Evolutionary conservation across 2,113 vertebrate species (phyloP).

Genomic region (Manacus vitellinus): DNA sequence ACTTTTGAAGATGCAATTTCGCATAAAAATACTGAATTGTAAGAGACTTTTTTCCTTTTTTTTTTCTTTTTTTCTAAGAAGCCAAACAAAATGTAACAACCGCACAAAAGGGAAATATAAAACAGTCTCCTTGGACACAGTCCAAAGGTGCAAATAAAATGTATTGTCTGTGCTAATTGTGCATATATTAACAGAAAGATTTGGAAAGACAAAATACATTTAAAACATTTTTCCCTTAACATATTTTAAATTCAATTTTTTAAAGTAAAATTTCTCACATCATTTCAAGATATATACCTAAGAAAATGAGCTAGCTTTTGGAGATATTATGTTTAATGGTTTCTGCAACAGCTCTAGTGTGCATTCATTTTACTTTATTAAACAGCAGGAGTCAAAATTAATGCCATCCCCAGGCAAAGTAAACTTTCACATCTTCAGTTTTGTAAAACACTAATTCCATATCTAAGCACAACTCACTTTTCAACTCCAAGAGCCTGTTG

Average conservation of each 20-base stretch:
- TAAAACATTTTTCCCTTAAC: background rate
- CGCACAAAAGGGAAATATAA: background rate
- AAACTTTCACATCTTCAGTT: constrained; percentile 11
- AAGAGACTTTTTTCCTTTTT: background rate
- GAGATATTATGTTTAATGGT: background rate
- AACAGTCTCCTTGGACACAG: background rate
- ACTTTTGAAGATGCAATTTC: background rate
- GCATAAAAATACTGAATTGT: background rate
- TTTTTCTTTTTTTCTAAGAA: background rate
- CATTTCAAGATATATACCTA: background rate
- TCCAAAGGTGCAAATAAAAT: background rate
- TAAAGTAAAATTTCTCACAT: background rate
- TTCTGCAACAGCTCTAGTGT: background rate
- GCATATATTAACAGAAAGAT: background rate
- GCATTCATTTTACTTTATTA: background rate
- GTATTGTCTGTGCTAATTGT: background rate
- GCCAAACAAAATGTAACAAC: background rate
- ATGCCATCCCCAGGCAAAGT: background rate
- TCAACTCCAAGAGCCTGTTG: background rate
- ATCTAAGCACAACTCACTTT: background rate
- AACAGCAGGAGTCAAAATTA: background rate
- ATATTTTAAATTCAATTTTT: background rate
- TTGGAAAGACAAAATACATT: background rate
- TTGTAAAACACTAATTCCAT: background rate
- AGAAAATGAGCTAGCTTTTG: background rate